Conservation (phyloP, 2,113 vertebrate species). For the Camelus bactrianus region DNA sequence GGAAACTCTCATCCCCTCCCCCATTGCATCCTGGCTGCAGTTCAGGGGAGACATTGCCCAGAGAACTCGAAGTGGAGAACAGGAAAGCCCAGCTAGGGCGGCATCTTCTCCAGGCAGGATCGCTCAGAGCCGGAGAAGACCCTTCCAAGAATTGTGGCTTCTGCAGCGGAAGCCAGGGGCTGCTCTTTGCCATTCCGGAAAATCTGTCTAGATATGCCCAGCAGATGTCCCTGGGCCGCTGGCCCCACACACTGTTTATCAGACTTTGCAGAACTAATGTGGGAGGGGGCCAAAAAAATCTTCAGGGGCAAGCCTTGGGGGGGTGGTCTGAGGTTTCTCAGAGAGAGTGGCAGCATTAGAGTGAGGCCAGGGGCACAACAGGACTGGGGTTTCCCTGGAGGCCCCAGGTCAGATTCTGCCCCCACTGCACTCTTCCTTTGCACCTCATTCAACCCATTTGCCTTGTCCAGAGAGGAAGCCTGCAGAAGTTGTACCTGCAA, state of each 20-base stretch:
- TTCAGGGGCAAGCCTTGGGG: not conserved
- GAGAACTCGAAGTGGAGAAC: not conserved
- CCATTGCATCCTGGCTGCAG: not conserved
- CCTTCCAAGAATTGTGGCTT: not conserved
- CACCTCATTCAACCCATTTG: not conserved
- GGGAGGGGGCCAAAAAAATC: not conserved
- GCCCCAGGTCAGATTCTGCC: not conserved
- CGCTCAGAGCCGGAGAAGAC: not conserved
- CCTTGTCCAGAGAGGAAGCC: not conserved
- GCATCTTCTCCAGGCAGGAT: not conserved
- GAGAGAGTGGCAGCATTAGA: not conserved
- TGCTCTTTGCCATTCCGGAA: conserved; percentile 8
- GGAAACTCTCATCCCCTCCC: not conserved
- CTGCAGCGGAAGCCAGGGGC: not conserved
- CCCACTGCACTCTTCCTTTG: not conserved
- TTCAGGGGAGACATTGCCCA: not conserved
- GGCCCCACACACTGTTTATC: not conserved
- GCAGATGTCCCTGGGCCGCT: not conserved
- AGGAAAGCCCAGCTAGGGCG: not conserved
- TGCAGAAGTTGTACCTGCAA: not conserved
- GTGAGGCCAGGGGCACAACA: not conserved
- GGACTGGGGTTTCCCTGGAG: not conserved
- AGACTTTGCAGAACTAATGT: conserved; percentile 31
- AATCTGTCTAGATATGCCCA: conserved; percentile 48
- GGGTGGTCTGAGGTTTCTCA: not conserved